Base-by-base conservation (phyloP, 1,140 invertebrate genomes). In the Solen grandis region DNA sequence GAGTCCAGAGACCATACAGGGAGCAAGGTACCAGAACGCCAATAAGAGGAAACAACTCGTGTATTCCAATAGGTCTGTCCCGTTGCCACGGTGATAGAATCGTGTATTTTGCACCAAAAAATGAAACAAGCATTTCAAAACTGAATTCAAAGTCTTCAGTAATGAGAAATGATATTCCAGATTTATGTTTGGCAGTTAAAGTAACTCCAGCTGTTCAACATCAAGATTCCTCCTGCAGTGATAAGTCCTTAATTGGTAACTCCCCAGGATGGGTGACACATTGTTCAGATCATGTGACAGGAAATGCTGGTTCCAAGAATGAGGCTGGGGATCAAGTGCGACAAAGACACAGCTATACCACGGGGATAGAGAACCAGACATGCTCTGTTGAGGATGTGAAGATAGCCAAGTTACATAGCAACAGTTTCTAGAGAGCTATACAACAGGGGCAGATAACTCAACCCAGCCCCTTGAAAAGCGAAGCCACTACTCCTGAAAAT, bases 401-500 rank as follows among this genome's bases (percentile, higher is more conserved):
- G 19, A 46, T 19, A 8, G 8, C 2, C 3, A 63, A 41, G n/a
- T 5, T 27, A 3, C 63, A 60, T 19, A 78, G 75, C 50, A 27
- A 66, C 27, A 78, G 75, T 41, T 78, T 78, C 27, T n/a, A 69
- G 29, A 57, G 38, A 57, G 75, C 75, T 10, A 78, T 78, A 35
- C 54, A 78, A 60, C 52, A 68, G 13, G 75, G 65, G 5, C 63
- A 25, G 55, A 59, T 0, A 78, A 31, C 25, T 41, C 54, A n/a
- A 46, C 52, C 8, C 35, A 33, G 13, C 38, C 29, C 19, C 36
- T 14, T 38, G 27, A 54, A 46, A 19, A 46, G 41, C n/a, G n/a
- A n/a, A n/a, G 41, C 36, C 29, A 41, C 38, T 5, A 66, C 74
- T 31, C 60, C 60, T 31, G 75, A 68, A 16, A 46, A 60, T 59